These are phyloP conservation scores for Macropus fuliginosus DNA, from an alignment of 2,797 vertebrate species.

Conservation along the genomic window DNA sequence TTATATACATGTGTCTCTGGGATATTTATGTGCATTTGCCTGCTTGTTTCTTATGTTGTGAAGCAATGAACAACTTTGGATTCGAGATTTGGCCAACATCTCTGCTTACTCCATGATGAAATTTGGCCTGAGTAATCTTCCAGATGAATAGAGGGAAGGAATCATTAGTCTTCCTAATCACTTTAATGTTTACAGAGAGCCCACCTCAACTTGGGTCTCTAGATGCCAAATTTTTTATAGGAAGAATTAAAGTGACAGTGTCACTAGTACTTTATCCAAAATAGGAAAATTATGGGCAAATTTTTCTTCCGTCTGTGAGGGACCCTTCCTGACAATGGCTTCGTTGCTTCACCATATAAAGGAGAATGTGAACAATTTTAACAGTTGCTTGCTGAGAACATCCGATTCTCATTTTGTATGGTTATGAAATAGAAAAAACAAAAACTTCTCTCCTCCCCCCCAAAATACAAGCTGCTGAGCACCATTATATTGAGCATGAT, in stretches of 20 bases:
- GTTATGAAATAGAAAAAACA: conserved; percentile 45
- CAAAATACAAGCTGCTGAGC: conserved; percentile 70
- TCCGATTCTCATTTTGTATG: conserved; percentile 76
- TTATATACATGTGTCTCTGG: conserved; percentile 86
- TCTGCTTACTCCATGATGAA: conserved; percentile 8
- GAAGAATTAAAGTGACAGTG: conserved; percentile 50
- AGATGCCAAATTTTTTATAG: conserved; percentile 49
- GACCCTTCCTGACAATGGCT: conserved; percentile 59
- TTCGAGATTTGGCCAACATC: conserved; percentile 5
- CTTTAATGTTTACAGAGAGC: conserved; percentile 43
- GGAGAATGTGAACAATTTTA: conserved; percentile 82
- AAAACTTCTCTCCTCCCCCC: background rate
- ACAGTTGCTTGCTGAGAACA: conserved; percentile 86
- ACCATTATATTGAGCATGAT: conserved; percentile 97
- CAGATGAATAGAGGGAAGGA: conserved; percentile 33
- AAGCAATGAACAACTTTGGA: conserved; percentile 77
- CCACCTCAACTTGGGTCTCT: conserved; percentile 44
- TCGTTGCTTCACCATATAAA: conserved; percentile 85
- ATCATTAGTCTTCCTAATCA: background rate
- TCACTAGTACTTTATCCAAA: conserved; percentile 15
- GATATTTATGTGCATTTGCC: conserved; percentile 86
- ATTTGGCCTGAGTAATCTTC: conserved; percentile 53
- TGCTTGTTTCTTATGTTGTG: conserved; percentile 85
- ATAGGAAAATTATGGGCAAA: conserved; percentile 45
- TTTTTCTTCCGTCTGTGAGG: conserved; percentile 31